These are phyloP conservation scores for Synanthedon andrenaeformis DNA, from an alignment of 2,888 invertebrate species.

Conservation along the genomic window DNA sequence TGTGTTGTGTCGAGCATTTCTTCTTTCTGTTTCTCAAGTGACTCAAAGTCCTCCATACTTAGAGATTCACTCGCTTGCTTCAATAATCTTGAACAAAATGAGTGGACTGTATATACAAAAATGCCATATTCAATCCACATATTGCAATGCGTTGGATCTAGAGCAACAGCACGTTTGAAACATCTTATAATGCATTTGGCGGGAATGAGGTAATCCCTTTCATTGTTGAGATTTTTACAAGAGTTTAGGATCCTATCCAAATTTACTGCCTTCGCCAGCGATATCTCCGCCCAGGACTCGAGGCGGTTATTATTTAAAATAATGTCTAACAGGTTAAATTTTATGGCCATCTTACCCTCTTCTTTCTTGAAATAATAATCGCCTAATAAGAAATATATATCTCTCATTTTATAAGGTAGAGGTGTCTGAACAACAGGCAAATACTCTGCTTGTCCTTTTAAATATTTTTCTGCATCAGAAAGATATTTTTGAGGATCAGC, in stretches of 20 bases:
- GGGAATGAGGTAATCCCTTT: slow-evolving; percentile 75
- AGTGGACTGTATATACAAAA: slow-evolving; percentile 90
- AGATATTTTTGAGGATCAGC: slow-evolving; percentile 74
- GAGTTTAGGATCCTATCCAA: slow-evolving; percentile 86
- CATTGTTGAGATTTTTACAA: slow-evolving; percentile 70
- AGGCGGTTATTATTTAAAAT: slow-evolving; percentile 82
- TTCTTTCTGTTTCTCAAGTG: slow-evolving; percentile 81
- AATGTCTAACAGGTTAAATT: slow-evolving; percentile 86
- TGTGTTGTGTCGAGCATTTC: slow-evolving; percentile 83
- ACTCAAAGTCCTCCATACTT: slow-evolving; percentile 80
- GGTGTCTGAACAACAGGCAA: slow-evolving; percentile 65
- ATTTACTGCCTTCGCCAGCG: slow-evolving; percentile 81
- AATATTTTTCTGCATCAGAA: slow-evolving; percentile 74
- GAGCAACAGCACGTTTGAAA: slow-evolving; percentile 81
- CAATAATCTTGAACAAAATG: slow-evolving; percentile 87
- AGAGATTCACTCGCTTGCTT: slow-evolving; percentile 83
- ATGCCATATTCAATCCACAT: slow-evolving; percentile 93
- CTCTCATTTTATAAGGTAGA: slow-evolving; percentile 73
- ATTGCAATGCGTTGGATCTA: slow-evolving; percentile 79
- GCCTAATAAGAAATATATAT: slow-evolving; percentile 90
- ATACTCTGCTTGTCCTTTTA: slow-evolving; percentile 71
- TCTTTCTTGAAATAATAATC: slow-evolving; percentile 93
- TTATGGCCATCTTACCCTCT: slow-evolving; percentile 79
- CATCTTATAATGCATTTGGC: slow-evolving; percentile 82
- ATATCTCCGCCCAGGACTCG: slow-evolving; percentile 94